These are phyloP conservation scores for Anoura caudifer DNA, from an alignment of 2,113 vertebrate genomes.

Conservation along the genomic window DNA sequence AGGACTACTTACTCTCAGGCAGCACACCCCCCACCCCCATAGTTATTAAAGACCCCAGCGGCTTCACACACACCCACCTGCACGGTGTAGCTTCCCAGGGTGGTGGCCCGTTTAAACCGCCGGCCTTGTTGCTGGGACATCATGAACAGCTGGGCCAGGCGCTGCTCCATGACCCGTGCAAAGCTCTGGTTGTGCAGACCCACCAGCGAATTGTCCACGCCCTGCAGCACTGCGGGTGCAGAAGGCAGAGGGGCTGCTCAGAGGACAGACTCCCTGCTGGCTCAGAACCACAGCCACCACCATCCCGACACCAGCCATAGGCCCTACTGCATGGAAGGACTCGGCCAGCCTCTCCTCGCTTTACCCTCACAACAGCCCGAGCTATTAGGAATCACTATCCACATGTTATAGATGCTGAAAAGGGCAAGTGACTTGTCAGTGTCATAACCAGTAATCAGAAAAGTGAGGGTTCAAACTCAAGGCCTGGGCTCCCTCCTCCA, in stretches of 20 bases:
- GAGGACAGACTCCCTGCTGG: too few species aligned
- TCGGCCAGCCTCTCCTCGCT: background rate
- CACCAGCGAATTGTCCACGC: constrained; percentile 91
- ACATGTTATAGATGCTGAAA: background rate
- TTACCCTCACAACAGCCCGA: background rate
- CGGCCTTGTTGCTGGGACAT: constrained; percentile 92
- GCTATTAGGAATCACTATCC: background rate
- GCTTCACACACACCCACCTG: constrained; percentile 83
- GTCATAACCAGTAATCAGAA: background rate
- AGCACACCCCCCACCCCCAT: background rate
- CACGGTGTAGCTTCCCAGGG: constrained; percentile 94
- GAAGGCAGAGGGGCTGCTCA: constrained; percentile 34
- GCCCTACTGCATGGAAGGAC: background rate
- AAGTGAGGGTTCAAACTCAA: background rate
- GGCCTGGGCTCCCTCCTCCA: background rate
- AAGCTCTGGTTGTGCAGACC: constrained; percentile 97
- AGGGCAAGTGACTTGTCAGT: background rate
- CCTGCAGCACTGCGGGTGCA: constrained; percentile 90
- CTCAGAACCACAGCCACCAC: background rate
- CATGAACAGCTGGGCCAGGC: constrained; percentile 94
- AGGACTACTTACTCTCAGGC: background rate
- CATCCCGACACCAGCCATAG: background rate
- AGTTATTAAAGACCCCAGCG: background rate
- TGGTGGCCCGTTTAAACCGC: constrained; percentile 90
- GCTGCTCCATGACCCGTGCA: constrained; percentile 95